Conservation (phyloP, 2,113 vertebrate species). For the Pitta sordida region DNA sequence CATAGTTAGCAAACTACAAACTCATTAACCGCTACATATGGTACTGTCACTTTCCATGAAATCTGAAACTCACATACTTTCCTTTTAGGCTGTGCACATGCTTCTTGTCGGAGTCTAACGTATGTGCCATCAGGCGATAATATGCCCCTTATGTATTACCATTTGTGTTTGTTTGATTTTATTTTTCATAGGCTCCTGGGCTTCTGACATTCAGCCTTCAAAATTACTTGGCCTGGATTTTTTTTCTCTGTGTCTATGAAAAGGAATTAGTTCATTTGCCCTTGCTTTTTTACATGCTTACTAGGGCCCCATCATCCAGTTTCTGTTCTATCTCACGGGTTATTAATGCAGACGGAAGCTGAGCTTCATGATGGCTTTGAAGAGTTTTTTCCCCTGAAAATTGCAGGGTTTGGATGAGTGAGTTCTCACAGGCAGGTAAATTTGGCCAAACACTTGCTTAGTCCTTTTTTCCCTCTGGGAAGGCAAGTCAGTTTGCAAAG, state of each 20-base stretch:
- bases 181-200: slow-evolving; percentile 1
- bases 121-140: neutral
- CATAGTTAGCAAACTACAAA: slow-evolving; percentile 58
- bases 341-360: neutral
- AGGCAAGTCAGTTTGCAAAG: neutral
- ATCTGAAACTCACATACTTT: slow-evolving; percentile 52
- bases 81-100: slow-evolving; percentile 41
- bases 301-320: neutral
- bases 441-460: neutral
- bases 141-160: neutral
- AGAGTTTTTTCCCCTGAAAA: neutral
- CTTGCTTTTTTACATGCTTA: neutral
- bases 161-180: slow-evolving; percentile 46
- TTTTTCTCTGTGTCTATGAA: neutral
- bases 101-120: slow-evolving; percentile 2
- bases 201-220: slow-evolving; percentile 39
- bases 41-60: slow-evolving; percentile 65
- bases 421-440: neutral
- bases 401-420: neutral
- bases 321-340: neutral
- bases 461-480: neutral
- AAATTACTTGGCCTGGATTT: neutral
- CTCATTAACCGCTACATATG: slow-evolving; percentile 64
- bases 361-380: neutral
- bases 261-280: neutral